These are phyloP conservation scores for Romanogobio albipinnatus DNA, from an alignment of 2,113 vertebrate species.

Conservation along the genomic window DNA sequence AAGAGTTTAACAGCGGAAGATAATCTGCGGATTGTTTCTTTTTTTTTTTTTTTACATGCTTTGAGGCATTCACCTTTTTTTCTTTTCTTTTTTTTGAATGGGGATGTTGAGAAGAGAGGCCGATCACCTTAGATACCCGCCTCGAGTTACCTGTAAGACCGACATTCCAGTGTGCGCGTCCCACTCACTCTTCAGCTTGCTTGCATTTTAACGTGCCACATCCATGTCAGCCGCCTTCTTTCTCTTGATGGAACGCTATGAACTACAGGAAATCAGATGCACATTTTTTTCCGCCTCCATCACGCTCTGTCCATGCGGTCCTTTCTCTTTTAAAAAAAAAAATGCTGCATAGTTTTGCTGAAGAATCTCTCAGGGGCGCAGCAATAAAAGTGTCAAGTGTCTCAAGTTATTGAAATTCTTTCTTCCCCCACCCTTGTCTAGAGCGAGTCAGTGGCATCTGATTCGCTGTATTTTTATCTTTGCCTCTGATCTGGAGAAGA, in stretches of 20 bases:
- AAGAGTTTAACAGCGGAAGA: not conserved
- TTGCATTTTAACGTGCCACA: not conserved
- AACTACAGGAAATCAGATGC: slow-evolving; percentile 27
- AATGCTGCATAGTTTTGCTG: not conserved
- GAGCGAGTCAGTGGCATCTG: slow-evolving; percentile 46
- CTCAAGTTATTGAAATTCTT: slow-evolving; percentile 62
- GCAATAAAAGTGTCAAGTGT: slow-evolving; percentile 63
- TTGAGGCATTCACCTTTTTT: not conserved
- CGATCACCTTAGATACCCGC: not conserved
- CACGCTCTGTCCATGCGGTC: slow-evolving; percentile 26
- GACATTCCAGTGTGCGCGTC: not conserved
- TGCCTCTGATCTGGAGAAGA: slow-evolving; percentile 16
- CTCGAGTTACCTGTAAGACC: not conserved
- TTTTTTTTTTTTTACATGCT: not conserved
- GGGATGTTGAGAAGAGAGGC: not conserved
- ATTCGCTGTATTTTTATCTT: slow-evolving; percentile 5
- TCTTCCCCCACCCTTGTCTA: slow-evolving; percentile 36
- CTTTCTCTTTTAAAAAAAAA: slow-evolving; percentile 41
- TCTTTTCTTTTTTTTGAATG: not conserved
- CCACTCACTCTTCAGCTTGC: not conserved
- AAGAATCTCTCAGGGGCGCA: slow-evolving; percentile 37
- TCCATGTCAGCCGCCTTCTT: not conserved
- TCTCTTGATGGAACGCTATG: not conserved
- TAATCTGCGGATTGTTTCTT: not conserved
- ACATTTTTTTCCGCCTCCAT: not conserved